phyloP scores from a whole-genome alignment of 2,888 invertebrate species.

The Phrixothrix hirtus region DNA sequence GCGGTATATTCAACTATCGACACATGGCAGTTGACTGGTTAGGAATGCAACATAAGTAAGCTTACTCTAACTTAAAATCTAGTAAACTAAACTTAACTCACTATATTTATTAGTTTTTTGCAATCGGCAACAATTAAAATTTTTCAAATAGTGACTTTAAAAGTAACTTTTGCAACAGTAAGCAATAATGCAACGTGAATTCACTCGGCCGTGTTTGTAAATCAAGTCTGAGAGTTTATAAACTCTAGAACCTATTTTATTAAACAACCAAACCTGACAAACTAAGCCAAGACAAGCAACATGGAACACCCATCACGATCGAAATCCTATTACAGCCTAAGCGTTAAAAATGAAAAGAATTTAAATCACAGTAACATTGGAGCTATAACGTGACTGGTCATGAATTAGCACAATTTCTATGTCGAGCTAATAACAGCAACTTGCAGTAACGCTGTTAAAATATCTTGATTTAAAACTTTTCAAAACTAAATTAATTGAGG shows the following conservation, averaged over 20 bases:
- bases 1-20: conserved; percentile 37
- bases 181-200: not conserved
- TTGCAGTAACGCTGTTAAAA: conserved; percentile 15
- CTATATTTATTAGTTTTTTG: no score
- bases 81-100: no score
- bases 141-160: no score
- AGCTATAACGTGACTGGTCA: conserved; percentile 37
- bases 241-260: conserved; percentile 35
- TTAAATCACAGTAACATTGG: conserved; percentile 44
- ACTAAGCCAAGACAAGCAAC: conserved; percentile 46
- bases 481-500: no score
- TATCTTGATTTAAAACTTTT: no score
- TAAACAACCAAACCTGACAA: conserved; percentile 43
- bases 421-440: conserved; percentile 34
- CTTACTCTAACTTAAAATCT: not conserved
- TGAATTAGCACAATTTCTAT: conserved; percentile 39
- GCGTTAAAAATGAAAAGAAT: conserved; percentile 48
- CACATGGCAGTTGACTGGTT: conserved; percentile 20
- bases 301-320: conserved; percentile 51
- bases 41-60: not conserved
- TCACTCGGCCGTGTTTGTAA: conserved; percentile 11
- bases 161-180: no score
- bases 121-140: no score
- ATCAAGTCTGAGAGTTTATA: conserved; percentile 37
- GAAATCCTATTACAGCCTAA: conserved; percentile 47